Evolutionary conservation across 2,888 invertebrate genomes (phyloP).

Genomic region (Tachina lurida): DNA sequence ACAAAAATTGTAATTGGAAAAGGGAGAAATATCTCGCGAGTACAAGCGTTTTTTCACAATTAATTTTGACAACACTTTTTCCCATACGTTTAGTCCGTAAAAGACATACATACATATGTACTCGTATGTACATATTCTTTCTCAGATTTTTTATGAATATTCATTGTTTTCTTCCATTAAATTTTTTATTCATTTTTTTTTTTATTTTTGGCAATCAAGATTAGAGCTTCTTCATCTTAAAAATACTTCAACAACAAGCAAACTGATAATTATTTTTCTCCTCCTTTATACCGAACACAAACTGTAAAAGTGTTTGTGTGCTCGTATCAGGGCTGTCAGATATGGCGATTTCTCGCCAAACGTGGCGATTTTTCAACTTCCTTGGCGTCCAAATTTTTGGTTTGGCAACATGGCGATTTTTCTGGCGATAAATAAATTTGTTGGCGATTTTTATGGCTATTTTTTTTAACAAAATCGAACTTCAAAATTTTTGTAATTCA

Average conservation of each 20-base stretch:
- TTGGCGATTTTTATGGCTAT: too few species aligned
- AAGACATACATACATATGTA: background rate
- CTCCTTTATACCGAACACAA: conserved; percentile 1
- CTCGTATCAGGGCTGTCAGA: too few species aligned
- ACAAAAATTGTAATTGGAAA: too few species aligned
- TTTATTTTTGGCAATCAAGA: conserved; percentile 43
- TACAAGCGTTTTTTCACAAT: background rate
- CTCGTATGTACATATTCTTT: background rate
- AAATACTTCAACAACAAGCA: background rate
- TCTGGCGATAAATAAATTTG: too few species aligned
- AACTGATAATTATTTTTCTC: conserved; percentile 41
- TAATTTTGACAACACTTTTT: conserved; percentile 14
- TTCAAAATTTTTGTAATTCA: too few species aligned
- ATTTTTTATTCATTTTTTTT: conserved; percentile 14
- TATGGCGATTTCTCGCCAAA: too few species aligned
- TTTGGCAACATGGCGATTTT: too few species aligned
- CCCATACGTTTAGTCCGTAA: background rate
- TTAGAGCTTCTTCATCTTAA: conserved; percentile 20
- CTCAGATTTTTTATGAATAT: background rate
- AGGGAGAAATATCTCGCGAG: too few species aligned
- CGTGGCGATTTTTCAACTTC: too few species aligned
- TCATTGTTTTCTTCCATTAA: background rate
- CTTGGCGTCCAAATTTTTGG: too few species aligned
- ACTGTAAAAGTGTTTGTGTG: background rate
- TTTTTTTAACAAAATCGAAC: too few species aligned